phyloP scores from a whole-genome alignment of 1,140 invertebrate species.

The Hestina assimilis region DNA sequence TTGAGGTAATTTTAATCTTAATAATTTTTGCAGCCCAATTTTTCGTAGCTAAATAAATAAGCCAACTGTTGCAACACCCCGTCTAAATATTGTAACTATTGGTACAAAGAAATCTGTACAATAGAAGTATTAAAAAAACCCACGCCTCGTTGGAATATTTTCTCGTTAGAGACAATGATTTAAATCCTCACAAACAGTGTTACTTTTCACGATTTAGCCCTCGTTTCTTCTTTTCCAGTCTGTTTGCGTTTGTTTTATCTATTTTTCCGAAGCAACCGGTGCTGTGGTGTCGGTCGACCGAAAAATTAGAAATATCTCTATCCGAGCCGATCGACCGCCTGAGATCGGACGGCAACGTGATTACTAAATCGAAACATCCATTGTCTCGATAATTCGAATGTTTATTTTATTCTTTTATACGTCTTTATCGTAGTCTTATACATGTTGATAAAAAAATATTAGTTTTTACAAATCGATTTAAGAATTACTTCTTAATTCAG shows the following conservation, averaged over 20 bases:
- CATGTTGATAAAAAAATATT: too few species aligned
- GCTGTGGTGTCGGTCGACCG: constrained; percentile 58
- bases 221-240: constrained; percentile 55
- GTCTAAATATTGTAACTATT: too few species aligned
- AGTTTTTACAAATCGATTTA: too few species aligned
- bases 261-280: constrained; percentile 51
- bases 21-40: too few species aligned
- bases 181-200: constrained; percentile 26
- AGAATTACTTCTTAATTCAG: too few species aligned
- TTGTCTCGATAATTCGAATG: constrained; percentile 9
- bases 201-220: constrained; percentile 34
- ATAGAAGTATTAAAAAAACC: background rate
- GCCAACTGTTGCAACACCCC: too few species aligned
- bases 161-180: constrained; percentile 22
- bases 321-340: constrained; percentile 43
- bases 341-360: constrained; percentile 23
- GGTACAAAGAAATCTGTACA: background rate
- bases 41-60: too few species aligned
- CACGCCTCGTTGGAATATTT: background rate
- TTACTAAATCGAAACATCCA: constrained; percentile 25
- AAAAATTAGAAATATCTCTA: constrained; percentile 75
- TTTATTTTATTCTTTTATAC: background rate
- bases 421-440: too few species aligned
- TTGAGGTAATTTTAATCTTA: too few species aligned
- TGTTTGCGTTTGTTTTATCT: constrained; percentile 61